Base-by-base conservation (phyloP, 2,113 vertebrate species). In the Malurus melanocephalus region DNA sequence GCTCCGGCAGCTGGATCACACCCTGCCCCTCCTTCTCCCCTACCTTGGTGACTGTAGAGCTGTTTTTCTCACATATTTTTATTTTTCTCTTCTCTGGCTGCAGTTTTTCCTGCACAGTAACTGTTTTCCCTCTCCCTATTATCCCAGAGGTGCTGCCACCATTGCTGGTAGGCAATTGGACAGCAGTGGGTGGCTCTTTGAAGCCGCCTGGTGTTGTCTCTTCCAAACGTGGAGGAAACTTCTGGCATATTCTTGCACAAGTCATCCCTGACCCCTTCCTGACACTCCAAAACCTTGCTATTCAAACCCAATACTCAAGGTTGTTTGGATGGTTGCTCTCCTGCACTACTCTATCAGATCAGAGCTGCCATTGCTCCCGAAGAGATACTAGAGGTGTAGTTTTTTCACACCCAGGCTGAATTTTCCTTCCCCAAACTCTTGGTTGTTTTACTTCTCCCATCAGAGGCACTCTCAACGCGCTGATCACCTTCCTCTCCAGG, bases 221-320 rank as follows among this genome's bases (percentile, higher is more conserved):
- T 59, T 1, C 28, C 27, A n/a, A 38, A 59, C 0, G 1, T 23
- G 15, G 56, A 71, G 49, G 20, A 59, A 72, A 28, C 19, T 27
- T 45, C 27, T 21, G 32, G 6, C 60, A 26, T 28, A 6, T 66
- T 80, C n/a, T 46, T 1, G 5, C 6, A 45, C 38, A 80, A 46
- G 6, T 6, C 38, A 24, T 5, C 9, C 10, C 32, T 45, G 13
- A 33, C 46, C 19, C 6, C 19, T n/a, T 27, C 9, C 32, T 19
- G 21, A 5, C 22, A 20, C 12, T 52, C 45, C n/a, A 59, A 80
- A 80, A 28, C 52, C 16, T 66, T 52, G 18, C 42, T 38, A 14
- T 23, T 20, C 38, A 45, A 65, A 38, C 19, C 13, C 9, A 24
- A 7, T 14, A 46, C 21, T 22, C n/a, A 28, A 8, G 15, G 4